Conservation (phyloP, 2,113 vertebrate species). For the Bambusicola thoracicus region DNA sequence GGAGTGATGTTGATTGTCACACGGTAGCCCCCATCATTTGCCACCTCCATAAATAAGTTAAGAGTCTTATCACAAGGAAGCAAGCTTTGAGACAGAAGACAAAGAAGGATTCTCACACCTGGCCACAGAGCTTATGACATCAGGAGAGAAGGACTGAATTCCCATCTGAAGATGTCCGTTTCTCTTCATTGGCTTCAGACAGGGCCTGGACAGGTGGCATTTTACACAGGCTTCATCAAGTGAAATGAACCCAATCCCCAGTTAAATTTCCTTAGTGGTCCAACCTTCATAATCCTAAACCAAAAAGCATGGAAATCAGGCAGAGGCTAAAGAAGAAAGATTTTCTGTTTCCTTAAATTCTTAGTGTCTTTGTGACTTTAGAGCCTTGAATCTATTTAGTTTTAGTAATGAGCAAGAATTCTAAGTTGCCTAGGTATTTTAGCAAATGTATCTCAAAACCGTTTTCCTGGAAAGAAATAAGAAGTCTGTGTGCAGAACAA, state of each 20-base stretch:
- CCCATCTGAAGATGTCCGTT: background rate
- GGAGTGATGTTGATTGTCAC: no score
- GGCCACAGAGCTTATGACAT: background rate
- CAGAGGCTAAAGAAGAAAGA: background rate
- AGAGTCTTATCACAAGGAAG: no score
- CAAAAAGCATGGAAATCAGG: background rate
- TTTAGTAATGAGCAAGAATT: background rate
- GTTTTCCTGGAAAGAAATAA: background rate
- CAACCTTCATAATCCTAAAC: background rate
- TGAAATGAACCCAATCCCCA: background rate
- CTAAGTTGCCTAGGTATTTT: background rate
- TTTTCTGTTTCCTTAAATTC: background rate
- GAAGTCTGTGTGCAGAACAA: background rate
- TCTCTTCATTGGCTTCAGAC: background rate
- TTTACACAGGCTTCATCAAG: background rate
- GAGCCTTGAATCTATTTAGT: background rate
- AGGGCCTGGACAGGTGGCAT: background rate
- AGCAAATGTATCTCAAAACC: background rate
- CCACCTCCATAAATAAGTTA: no score
- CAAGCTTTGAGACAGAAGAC: no score
- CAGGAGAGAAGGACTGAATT: background rate
- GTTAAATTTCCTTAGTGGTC: background rate
- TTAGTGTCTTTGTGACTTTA: background rate
- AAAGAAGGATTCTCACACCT: no score
- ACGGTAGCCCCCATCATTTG: no score